Percentiles rank a stretch among this genome's conserved stretches.
Conservation (phyloP, 53 echinoderm and acorn worm genomes). For the Holothuria scabra region DNA sequence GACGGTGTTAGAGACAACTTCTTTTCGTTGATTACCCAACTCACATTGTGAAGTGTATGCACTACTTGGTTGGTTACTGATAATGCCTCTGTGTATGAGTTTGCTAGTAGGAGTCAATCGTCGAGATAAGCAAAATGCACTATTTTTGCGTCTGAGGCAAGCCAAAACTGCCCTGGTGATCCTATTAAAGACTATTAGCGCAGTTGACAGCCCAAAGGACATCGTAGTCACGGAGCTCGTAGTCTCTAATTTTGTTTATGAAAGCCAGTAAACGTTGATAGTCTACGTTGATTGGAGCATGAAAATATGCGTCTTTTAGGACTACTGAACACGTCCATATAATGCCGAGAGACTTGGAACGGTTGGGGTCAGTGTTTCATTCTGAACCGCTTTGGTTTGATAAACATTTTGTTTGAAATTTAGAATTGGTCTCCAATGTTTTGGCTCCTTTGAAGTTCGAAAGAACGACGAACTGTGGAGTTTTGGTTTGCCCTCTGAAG, state of each 20-base stretch:
- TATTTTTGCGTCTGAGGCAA: not conserved
- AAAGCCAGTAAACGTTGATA: not conserved
- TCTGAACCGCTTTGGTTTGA: conserved; percentile 10
- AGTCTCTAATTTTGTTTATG: not conserved
- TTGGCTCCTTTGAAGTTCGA: no score
- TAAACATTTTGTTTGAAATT: no score
- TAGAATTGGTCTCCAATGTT: no score
- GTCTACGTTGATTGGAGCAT: conserved; percentile 11
- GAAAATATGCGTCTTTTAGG: conserved; percentile 35
- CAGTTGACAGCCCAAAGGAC: conserved; percentile 53
- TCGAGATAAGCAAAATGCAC: conserved; percentile 49
- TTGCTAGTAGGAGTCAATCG: conserved; percentile 57
- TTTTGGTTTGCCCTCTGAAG: no score
- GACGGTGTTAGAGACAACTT: conserved; percentile 23
- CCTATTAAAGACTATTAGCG: conserved; percentile 60
- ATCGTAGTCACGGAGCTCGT: conserved; percentile 41
- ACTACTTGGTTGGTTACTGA: not conserved
- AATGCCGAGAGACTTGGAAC: conserved; percentile 8
- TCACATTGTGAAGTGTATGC: not conserved
- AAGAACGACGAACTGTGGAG: no score
- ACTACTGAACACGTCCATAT: conserved; percentile 40
- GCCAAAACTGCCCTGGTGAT: conserved; percentile 40
- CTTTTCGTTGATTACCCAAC: conserved; percentile 41
- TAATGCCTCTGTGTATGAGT: not conserved
- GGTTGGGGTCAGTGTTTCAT: conserved; percentile 22